Evolutionary conservation across 1,140 invertebrate species (phyloP).

Genomic region (Parasteatoda tepidariorum): DNA sequence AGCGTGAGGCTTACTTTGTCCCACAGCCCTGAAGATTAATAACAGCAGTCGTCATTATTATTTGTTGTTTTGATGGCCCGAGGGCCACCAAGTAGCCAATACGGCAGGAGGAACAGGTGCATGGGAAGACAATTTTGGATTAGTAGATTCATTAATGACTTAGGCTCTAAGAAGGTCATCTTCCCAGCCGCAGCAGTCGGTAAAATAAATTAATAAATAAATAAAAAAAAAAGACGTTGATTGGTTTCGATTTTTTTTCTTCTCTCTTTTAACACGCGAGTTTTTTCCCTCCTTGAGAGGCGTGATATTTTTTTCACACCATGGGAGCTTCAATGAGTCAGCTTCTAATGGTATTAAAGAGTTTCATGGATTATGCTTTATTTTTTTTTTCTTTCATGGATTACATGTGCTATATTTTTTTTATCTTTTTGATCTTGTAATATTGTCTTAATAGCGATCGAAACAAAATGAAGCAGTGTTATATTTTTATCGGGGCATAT

Average conservation of each 20-base stretch:
- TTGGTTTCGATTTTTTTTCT: slow-evolving; percentile 19
- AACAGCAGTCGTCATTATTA: slow-evolving; percentile 14
- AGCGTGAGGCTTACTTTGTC: slow-evolving; percentile 24
- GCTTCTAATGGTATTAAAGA: not conserved
- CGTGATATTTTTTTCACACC: slow-evolving; percentile 2
- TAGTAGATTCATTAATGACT: not conserved
- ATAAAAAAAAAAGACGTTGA: slow-evolving; percentile 36
- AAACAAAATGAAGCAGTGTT: no score
- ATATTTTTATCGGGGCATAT: no score
- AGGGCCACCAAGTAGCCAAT: not conserved
- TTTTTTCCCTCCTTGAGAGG: slow-evolving; percentile 1
- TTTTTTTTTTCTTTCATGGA: no score
- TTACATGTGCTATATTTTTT: no score
- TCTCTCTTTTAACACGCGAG: not conserved
- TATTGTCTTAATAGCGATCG: no score
- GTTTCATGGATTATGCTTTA: no score
- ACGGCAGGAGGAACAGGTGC: slow-evolving; percentile 38
- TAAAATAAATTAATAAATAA: slow-evolving; percentile 48
- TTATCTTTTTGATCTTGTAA: no score
- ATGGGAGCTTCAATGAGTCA: slow-evolving; percentile 4
- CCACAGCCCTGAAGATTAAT: slow-evolving; percentile 49
- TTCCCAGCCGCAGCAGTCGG: slow-evolving; percentile 32
- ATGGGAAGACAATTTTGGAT: slow-evolving; percentile 17
- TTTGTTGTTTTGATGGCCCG: slow-evolving; percentile 21
- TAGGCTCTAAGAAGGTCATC: slow-evolving; percentile 27